Base-by-base conservation (phyloP, 2,888 invertebrate species). In the Zaprionus obscuricornis region DNA sequence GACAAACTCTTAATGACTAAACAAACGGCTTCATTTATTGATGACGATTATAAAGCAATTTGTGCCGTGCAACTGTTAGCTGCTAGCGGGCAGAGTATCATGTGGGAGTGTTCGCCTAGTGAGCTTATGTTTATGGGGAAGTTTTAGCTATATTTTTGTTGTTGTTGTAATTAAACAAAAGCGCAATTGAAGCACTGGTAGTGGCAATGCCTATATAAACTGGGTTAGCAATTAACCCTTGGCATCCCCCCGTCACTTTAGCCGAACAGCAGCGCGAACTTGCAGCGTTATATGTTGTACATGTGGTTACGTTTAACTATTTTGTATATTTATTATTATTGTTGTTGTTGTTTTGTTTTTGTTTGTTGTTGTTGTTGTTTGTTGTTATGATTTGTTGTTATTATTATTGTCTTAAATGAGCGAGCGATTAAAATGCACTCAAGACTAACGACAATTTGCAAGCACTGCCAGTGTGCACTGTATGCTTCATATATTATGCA, bases 31-130 rank as follows among this genome's bases (percentile, higher is more conserved):
- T 83, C 63, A 73, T 66, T 81, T 81, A 81, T 81, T 85, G 81
- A 82, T 84, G 76, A 60, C 71, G 84, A 82, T 82, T 82, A 82
- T 82, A 85, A 82, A 85, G 86, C 86, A 82, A 82, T 82, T 82
- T 82, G 81, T 68, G 63, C 55, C 24, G 33, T 54, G 52, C 29
- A 46, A 18, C 17, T 31, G 14, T 37, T 22, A 13, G 29, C 0
- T 1, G 24, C 7, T 22, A 5, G 18, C 0, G 10, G 39, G 29
- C 7, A 7, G 29, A 7, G 17, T 7, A 3, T n/a, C n/a, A n/a
- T n/a, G 17, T 13, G 20, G 16, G 11, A 11, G 22, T 6, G 10
- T 7, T 2, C 1, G 18, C 10, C 4, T 24, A 34, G 42, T 24
- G 29, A 31, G 26, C 33, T 43, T 27, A 10, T 27, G 27, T 27